Evolutionary conservation across 2,797 vertebrate species (phyloP), one percentile per base, ranked within the genome.

Genomic region (Coranthus polyacanthus): DNA sequence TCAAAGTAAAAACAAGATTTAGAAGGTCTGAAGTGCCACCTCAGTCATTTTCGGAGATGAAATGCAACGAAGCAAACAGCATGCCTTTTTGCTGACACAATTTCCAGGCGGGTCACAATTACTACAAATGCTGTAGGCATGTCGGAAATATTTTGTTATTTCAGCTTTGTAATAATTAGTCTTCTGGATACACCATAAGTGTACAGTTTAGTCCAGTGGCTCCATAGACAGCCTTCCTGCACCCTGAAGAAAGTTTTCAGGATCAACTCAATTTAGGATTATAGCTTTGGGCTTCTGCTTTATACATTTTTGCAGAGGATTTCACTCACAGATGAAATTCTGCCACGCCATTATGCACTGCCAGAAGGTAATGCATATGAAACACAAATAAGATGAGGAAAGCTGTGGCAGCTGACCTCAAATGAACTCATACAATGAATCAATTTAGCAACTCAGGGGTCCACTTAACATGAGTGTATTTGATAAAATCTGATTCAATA

Each of bases 31-130:
- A 81, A 58, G 20, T 63, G 65, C 73, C 10, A 51, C 17, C 57
- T 68, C 67, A 61, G 62, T 63, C 21, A 13, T 45, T 83, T 81
- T 69, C 37, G 61, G 24, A 41, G 46, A 73, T 76, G 10, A 73
- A 67, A 81, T 41, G 61, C 68, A 55, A n/a, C 32, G 9, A 53
- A 20, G 53, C 68, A 50, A 38, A 24, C 39, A 15, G 49, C 5
- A 10, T 34, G 37, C 5, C 6, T 50, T 72, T 81, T 41, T 83
- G 58, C 82, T 72, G 73, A 80, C 47, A 42, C 38, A 7, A 6
- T 66, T 57, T 44, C 26, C 6, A 1, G 5, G 21, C 42, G 50
- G 26, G 15, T 60, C 43, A 39, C 56, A 61, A 10, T 69, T 62
- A 66, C 59, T n/a, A 67, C 12, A 24, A 24, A 16, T 5, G 39